A percentile compares a stretch with the other conserved stretches of the same genome.
These are phyloP conservation scores for Callyntrura sp. DNA, from an alignment of 2,888 invertebrate genomes.

Conservation along the genomic window DNA sequence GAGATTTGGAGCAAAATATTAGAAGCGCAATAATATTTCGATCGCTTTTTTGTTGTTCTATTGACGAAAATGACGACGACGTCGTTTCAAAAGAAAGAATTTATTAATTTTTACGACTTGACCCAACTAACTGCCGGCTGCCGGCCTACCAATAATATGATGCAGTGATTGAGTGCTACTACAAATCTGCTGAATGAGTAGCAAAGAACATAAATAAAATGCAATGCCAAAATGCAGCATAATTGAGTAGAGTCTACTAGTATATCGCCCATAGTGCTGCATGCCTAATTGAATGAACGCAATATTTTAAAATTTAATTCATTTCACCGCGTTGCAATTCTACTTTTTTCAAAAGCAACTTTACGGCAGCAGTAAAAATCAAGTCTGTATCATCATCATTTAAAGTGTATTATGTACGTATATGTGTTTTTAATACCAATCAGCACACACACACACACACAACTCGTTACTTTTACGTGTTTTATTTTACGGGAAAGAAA, in stretches of 20 bases:
- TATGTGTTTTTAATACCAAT: neutral
- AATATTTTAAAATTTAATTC: conserved; percentile 45
- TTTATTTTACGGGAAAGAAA: conserved; percentile 38
- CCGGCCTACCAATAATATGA: neutral
- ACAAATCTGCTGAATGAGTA: neutral
- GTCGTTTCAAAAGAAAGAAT: conserved; percentile 52
- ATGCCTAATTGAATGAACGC: conserved; percentile 27
- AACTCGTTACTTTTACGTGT: neutral
- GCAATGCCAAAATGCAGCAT: conserved; percentile 52
- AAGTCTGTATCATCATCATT: conserved; percentile 17
- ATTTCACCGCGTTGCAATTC: conserved; percentile 35
- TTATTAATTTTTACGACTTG: conserved; percentile 68
- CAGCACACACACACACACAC: neutral
- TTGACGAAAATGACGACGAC: neutral
- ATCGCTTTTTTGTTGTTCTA: conserved; percentile 26
- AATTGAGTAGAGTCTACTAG: neutral
- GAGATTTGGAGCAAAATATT: conserved; percentile 33
- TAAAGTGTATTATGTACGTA: neutral
- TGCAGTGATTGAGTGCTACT: neutral
- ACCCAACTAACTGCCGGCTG: conserved; percentile 23
- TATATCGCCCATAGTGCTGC: conserved; percentile 22
- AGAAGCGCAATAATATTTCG: conserved; percentile 14
- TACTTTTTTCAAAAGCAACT: conserved; percentile 32
- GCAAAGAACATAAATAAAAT: conserved; percentile 53
- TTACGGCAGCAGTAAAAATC: conserved; percentile 60